Evolutionary conservation across 1,140 invertebrate genomes (phyloP).

Genomic region (Periplaneta americana): DNA sequence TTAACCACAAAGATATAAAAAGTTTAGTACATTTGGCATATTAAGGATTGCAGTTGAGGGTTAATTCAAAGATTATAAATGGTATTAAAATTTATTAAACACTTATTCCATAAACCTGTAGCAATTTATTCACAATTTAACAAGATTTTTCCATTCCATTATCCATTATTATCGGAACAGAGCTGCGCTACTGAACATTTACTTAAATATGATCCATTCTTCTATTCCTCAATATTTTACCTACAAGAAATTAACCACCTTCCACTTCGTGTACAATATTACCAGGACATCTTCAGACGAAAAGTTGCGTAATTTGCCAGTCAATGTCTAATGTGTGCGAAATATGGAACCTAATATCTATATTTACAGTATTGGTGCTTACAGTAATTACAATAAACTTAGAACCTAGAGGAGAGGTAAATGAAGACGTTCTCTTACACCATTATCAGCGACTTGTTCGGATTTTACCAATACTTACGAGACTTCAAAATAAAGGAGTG

Average conservation of each 20-base stretch:
- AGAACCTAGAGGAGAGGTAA: not conserved
- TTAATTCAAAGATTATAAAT: too few species aligned
- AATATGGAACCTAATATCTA: not conserved
- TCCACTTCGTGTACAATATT: not conserved
- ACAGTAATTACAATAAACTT: not conserved
- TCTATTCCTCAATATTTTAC: too few species aligned
- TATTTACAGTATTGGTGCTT: not conserved
- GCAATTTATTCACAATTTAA: not conserved
- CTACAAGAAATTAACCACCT: too few species aligned
- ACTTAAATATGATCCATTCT: too few species aligned
- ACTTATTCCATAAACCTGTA: not conserved
- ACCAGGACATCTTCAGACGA: not conserved
- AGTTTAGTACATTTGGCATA: too few species aligned
- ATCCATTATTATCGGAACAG: not conserved
- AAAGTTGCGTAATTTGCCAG: not conserved
- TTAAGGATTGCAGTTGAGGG: too few species aligned
- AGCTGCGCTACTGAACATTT: not conserved
- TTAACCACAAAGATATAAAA: too few species aligned
- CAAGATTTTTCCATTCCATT: not conserved
- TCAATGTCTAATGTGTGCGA: not conserved
- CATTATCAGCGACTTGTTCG: not conserved
- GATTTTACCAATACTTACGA: not conserved
- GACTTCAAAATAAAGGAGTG: too few species aligned
- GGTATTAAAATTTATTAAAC: not conserved
- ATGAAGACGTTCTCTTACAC: not conserved